Evolutionary conservation across 2,888 invertebrate genomes (phyloP).

Genomic region (Chelonus formosanus): DNA sequence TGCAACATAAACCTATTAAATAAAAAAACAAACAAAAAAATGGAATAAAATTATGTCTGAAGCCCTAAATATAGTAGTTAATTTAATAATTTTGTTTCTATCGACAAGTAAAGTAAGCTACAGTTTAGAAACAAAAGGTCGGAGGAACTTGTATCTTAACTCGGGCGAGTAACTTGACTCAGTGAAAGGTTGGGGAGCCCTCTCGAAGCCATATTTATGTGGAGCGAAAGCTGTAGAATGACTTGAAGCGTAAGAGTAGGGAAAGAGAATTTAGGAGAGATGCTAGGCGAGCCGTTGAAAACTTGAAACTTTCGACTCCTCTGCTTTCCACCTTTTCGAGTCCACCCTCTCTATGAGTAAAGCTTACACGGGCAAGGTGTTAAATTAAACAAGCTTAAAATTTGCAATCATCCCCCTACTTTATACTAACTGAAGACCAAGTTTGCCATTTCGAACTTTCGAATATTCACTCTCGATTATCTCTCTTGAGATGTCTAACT

Average conservation of each 20-base stretch:
- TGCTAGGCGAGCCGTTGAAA: slow-evolving; percentile 59
- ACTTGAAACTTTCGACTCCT: slow-evolving; percentile 56
- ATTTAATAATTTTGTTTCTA: no score
- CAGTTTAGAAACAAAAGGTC: slow-evolving; percentile 28
- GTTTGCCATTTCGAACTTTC: slow-evolving; percentile 32
- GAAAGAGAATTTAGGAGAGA: slow-evolving; percentile 44
- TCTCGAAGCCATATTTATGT: slow-evolving; percentile 55
- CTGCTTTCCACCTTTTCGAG: slow-evolving; percentile 30
- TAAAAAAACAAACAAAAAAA: no score
- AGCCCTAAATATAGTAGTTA: no score
- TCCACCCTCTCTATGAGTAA: slow-evolving; percentile 38
- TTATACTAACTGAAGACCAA: slow-evolving; percentile 21
- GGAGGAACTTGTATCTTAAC: slow-evolving; percentile 43
- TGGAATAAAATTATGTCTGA: no score
- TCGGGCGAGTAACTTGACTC: slow-evolving; percentile 49
- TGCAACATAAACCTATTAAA: no score
- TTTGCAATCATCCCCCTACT: slow-evolving; percentile 47
- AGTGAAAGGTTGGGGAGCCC: slow-evolving; percentile 26
- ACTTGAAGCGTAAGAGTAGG: slow-evolving; percentile 36
- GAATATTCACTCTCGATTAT: slow-evolving; percentile 37
- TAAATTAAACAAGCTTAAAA: slow-evolving; percentile 65
- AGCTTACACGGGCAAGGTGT: slow-evolving; percentile 56
- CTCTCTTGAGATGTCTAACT: slow-evolving; percentile 14
- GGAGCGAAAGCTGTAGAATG: slow-evolving; percentile 38
- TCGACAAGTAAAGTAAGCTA: slow-evolving; percentile 9